A percentile compares a stretch with the other conserved stretches of the same genome.
phyloP scores from a whole-genome alignment of 2,888 invertebrate species.

The Palloptera scutellata region DNA sequence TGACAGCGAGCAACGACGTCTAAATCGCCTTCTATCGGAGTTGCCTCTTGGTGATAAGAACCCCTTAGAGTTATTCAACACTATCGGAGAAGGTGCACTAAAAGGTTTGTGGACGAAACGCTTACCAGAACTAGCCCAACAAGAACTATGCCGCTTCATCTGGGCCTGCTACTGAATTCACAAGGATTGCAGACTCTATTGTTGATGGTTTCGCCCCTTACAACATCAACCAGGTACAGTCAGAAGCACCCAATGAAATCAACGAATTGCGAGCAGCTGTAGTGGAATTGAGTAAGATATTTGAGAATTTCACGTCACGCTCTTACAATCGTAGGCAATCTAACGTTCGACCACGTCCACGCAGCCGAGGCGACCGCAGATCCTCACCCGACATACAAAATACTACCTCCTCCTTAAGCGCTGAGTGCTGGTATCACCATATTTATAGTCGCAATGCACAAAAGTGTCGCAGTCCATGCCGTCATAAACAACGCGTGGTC shows the following conservation, averaged over 20 bases:
- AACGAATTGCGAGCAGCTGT: background rate
- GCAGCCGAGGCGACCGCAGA: background rate
- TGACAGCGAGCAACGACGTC: too few relatives aligned
- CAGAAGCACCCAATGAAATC: background rate
- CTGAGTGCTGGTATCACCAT: background rate
- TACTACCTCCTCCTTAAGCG: too few relatives aligned
- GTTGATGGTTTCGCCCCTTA: background rate
- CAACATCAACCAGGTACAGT: background rate
- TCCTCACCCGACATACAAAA: too few relatives aligned
- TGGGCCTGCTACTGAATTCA: background rate
- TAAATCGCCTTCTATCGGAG: too few relatives aligned
- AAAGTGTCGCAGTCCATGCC: background rate
- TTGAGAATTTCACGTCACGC: background rate
- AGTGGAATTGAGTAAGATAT: background rate
- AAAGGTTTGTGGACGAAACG: background rate
- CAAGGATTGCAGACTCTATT: background rate
- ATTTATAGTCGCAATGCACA: background rate
- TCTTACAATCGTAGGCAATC: background rate
- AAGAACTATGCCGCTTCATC: background rate
- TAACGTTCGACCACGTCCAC: background rate
- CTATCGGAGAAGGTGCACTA: too few relatives aligned
- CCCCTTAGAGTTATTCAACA: too few relatives aligned
- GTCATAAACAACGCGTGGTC: too few relatives aligned
- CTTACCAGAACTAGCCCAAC: background rate
- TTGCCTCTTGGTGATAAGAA: too few relatives aligned